Percentiles rank a stretch among this genome's conserved stretches.
Conservation (phyloP, 1,140 invertebrate species). For the Linepithema humile region DNA sequence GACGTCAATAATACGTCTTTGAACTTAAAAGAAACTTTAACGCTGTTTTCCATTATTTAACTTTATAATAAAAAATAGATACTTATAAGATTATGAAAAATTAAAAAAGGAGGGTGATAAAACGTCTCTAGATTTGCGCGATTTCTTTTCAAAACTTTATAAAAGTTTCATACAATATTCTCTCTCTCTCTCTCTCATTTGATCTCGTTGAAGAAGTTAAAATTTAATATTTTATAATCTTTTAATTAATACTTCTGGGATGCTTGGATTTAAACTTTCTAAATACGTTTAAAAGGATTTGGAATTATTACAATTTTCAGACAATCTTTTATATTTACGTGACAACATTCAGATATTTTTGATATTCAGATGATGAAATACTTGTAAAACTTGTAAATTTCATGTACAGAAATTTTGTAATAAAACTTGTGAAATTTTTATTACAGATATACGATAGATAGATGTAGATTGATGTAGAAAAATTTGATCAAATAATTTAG, state of each 20-base stretch:
- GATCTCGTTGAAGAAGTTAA: not conserved
- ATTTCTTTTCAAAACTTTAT: not conserved
- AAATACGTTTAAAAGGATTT: not conserved
- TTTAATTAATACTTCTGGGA: slow-evolving; percentile 22
- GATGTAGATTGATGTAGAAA: too few relatives aligned
- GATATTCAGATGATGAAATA: too few relatives aligned
- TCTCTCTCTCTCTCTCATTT: not conserved
- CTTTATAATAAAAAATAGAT: not conserved
- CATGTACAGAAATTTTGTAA: too few relatives aligned
- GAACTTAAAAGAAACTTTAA: not conserved
- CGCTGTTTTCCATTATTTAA: not conserved
- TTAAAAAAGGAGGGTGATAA: not conserved
- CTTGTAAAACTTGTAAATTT: too few relatives aligned
- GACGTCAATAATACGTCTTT: slow-evolving; percentile 1
- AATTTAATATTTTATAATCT: slow-evolving; percentile 7
- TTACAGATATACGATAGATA: too few relatives aligned
- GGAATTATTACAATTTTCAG: not conserved
- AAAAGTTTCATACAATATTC: not conserved
- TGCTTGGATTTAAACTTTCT: not conserved
- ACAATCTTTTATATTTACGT: not conserved
- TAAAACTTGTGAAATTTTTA: too few relatives aligned
- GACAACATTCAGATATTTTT: not conserved
- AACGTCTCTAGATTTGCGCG: not conserved
- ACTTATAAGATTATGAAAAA: not conserved
- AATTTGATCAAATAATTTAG: too few relatives aligned